phyloP scores from a whole-genome alignment of 1,140 invertebrate species.

The Saccostrea cuccullata region DNA sequence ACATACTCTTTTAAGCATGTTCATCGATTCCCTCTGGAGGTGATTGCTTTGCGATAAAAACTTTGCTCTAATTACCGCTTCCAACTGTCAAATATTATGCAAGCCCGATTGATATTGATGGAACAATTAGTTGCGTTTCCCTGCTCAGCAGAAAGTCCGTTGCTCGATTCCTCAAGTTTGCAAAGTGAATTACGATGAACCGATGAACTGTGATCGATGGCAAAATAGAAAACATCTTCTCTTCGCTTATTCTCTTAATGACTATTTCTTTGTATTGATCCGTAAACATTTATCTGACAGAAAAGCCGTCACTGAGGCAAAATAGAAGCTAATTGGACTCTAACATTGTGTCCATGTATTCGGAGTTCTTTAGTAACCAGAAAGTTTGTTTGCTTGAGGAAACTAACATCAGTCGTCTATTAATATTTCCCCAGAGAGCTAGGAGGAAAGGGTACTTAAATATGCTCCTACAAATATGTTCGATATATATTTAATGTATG shows the following conservation, averaged over 20 bases:
- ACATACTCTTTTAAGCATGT: background rate
- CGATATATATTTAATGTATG: too few relatives aligned
- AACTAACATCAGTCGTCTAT: background rate
- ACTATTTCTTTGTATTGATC: slow-evolving; percentile 17
- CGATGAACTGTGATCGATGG: slow-evolving; percentile 24
- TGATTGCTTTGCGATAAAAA: background rate
- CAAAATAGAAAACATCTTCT: slow-evolving; percentile 27
- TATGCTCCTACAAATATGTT: too few relatives aligned
- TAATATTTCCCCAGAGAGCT: background rate
- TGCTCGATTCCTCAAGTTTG: slow-evolving; percentile 15
- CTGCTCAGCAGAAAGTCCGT: background rate
- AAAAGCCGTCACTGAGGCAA: background rate
- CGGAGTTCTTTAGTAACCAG: background rate
- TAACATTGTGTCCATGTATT: background rate
- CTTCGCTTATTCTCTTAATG: slow-evolving; percentile 10
- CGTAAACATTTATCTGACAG: slow-evolving; percentile 33
- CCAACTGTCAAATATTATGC: slow-evolving; percentile 30
- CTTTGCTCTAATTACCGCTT: slow-evolving; percentile 21
- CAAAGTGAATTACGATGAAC: slow-evolving; percentile 33
- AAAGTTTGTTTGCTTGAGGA: background rate
- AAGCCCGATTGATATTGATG: slow-evolving; percentile 26
- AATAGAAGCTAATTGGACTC: slow-evolving; percentile 21
- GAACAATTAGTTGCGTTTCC: slow-evolving; percentile 27
- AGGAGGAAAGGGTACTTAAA: too few relatives aligned
- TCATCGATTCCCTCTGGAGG: background rate